Percentiles rank a stretch among this genome's conserved stretches.
These are phyloP conservation scores for Cotesia congregata DNA, from an alignment of 2,888 invertebrate species.

Conservation along the genomic window DNA sequence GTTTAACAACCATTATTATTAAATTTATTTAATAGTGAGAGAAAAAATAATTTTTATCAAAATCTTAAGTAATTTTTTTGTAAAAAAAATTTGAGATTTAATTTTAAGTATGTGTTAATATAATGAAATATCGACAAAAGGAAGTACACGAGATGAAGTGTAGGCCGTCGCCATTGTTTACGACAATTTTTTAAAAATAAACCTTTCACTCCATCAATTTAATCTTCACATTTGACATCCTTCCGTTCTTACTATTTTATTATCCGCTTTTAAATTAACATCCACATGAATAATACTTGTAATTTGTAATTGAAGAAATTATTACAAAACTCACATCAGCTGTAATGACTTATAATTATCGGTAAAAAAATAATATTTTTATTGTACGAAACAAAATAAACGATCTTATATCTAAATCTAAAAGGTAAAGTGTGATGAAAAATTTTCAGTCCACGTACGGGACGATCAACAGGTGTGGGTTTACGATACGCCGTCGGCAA, in stretches of 20 bases:
- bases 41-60: no score
- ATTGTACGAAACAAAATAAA: neutral
- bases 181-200: neutral
- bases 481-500: constrained; percentile 62
- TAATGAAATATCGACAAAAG: constrained; percentile 57
- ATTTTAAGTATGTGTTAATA: constrained; percentile 64
- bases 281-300: constrained; percentile 50
- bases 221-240: neutral
- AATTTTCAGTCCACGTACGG: neutral
- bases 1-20: no score
- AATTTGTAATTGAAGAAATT: constrained; percentile 26
- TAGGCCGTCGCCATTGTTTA: constrained; percentile 30
- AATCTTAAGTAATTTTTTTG: neutral
- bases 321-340: neutral
- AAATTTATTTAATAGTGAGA: no score
- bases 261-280: constrained; percentile 31
- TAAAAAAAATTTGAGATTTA: constrained; percentile 50
- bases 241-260: constrained; percentile 26
- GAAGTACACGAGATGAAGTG: constrained; percentile 28
- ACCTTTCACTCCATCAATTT: constrained; percentile 29
- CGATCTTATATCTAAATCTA: neutral
- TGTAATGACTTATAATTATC: constrained; percentile 5
- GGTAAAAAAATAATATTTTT: constrained; percentile 17
- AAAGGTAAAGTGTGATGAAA: neutral
- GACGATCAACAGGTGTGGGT: constrained; percentile 65